Percentiles rank a stretch among this genome's conserved stretches.
phyloP scores from a whole-genome alignment of 2,888 invertebrate species.

The Margaritifera margaritifera region DNA sequence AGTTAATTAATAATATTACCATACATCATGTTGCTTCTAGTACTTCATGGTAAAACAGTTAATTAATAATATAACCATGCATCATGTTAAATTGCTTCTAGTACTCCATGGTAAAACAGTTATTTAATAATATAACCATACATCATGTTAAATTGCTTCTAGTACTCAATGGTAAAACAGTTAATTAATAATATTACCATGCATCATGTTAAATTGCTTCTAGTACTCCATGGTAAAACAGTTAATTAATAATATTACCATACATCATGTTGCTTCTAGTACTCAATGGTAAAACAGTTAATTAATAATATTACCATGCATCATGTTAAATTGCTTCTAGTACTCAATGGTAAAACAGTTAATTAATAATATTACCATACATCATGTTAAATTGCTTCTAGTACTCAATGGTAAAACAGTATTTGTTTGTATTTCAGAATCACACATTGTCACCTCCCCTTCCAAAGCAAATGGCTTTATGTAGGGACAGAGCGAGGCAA shows the following conservation, averaged over 20 bases:
- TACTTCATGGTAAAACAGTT: neutral
- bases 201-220: neutral
- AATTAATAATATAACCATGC: neutral
- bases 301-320: neutral
- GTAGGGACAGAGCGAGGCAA: slow-evolving; percentile 98
- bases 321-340: neutral
- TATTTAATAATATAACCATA: neutral
- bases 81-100: neutral
- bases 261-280: neutral
- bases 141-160: neutral
- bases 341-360: no score
- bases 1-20: neutral
- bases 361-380: neutral
- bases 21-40: neutral
- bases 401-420: neutral
- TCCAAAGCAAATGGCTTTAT: slow-evolving; percentile 98
- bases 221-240: neutral
- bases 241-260: neutral
- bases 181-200: neutral
- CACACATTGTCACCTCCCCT: slow-evolving; percentile 93
- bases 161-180: neutral
- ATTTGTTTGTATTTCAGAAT: slow-evolving; percentile 79
- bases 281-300: neutral
- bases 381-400: neutral
- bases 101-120: no score